Percentiles rank a stretch among this genome's conserved stretches.
These are phyloP conservation scores for Phortica magna DNA, from an alignment of 2,888 invertebrate genomes.

Conservation along the genomic window DNA sequence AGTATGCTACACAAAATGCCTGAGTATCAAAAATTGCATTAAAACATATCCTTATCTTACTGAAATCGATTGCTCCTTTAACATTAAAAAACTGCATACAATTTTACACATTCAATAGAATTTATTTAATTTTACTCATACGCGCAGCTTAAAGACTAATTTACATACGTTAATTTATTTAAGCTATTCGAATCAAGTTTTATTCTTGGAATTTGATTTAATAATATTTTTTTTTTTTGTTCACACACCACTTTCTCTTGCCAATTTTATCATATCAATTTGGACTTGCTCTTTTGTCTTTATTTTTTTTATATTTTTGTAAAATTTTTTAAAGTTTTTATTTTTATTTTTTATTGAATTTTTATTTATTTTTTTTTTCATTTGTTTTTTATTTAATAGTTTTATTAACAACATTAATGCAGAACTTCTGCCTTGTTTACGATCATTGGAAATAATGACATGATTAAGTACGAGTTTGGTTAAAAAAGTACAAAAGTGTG, in stretches of 20 bases:
- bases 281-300: constrained; percentile 63
- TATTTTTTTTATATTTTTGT: neutral
- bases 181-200: constrained; percentile 64
- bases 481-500: constrained; percentile 6
- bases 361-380: neutral
- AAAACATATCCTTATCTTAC: no score
- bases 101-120: constrained; percentile 61
- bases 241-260: constrained; percentile 29
- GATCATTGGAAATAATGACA: neutral
- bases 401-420: constrained; percentile 66
- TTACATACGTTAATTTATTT: constrained; percentile 48
- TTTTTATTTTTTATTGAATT: neutral
- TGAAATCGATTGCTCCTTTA: no score
- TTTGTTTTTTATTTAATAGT: neutral
- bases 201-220: constrained; percentile 53
- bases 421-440: constrained; percentile 42
- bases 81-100: neutral
- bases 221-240: constrained; percentile 35
- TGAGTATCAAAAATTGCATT: no score
- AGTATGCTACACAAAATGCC: no score
- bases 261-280: constrained; percentile 51
- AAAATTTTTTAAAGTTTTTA: neutral
- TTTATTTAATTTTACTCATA: constrained; percentile 64
- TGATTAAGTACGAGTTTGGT: neutral
- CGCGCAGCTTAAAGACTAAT: constrained; percentile 59